Evolutionary conservation across 2,797 vertebrate species (phyloP).

Genomic region (Pygocentrus nattereri): DNA sequence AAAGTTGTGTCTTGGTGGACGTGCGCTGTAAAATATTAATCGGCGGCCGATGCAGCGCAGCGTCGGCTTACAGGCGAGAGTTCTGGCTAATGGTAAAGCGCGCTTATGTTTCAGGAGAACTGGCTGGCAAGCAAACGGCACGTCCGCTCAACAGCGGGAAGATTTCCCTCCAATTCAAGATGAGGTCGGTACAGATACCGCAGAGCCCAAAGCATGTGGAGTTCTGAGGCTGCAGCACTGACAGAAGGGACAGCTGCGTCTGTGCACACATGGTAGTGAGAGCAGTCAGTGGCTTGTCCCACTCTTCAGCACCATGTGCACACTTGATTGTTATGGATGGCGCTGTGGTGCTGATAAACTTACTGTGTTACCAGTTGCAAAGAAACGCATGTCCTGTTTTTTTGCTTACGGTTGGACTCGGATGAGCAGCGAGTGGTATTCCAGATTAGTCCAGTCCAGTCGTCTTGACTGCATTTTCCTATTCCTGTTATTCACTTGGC

Average conservation of each 20-base stretch:
- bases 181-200: too few relatives aligned
- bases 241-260: neutral
- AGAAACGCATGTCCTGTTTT: too few relatives aligned
- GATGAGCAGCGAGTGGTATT: too few relatives aligned
- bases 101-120: slow-evolving; percentile 12
- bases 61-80: slow-evolving; percentile 34
- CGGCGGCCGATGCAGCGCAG: neutral
- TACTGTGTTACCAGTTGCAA: neutral
- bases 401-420: too few relatives aligned
- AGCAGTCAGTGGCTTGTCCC: neutral
- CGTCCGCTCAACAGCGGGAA: neutral
- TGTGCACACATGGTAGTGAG: neutral
- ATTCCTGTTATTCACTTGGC: too few relatives aligned
- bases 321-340: neutral
- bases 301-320: neutral
- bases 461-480: too few relatives aligned
- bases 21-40: slow-evolving; percentile 37
- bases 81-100: slow-evolving; percentile 24
- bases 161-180: too few relatives aligned
- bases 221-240: neutral
- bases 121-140: neutral
- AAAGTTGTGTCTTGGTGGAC: neutral
- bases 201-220: too few relatives aligned
- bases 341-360: neutral
- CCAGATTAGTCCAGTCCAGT: too few relatives aligned